phyloP scores from a whole-genome alignment of 2,113 vertebrate species.

The Eclectus roratus region DNA sequence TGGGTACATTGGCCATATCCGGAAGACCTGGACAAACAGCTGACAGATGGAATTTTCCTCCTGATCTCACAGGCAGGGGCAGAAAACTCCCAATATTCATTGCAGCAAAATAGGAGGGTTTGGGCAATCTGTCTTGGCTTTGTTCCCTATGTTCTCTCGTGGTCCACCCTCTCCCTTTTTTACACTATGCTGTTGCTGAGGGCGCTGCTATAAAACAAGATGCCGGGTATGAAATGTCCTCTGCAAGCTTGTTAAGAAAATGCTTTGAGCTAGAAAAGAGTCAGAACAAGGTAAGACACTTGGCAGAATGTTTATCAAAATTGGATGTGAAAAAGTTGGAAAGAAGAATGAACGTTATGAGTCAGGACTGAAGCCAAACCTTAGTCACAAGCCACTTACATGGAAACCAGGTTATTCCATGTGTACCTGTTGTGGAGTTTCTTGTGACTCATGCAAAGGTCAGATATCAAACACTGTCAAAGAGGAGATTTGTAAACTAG shows the following conservation, averaged over 20 bases:
- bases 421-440: background rate
- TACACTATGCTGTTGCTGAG: background rate
- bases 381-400: background rate
- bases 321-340: background rate
- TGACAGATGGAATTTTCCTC: background rate
- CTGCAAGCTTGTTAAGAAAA: background rate
- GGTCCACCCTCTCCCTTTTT: background rate
- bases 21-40: background rate
- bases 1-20: background rate
- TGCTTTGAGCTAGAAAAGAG: background rate
- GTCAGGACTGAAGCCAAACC: background rate
- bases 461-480: background rate
- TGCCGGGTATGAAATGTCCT: background rate
- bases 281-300: background rate
- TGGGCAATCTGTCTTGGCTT: background rate
- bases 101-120: background rate
- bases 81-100: background rate
- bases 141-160: background rate
- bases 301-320: background rate
- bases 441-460: background rate
- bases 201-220: background rate
- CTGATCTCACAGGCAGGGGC: background rate
- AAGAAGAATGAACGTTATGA: background rate
- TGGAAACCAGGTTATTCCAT: background rate
- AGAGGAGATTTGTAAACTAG: background rate